phyloP scores from a whole-genome alignment of 2,797 vertebrate genomes.

The Enteromius mattozi region DNA sequence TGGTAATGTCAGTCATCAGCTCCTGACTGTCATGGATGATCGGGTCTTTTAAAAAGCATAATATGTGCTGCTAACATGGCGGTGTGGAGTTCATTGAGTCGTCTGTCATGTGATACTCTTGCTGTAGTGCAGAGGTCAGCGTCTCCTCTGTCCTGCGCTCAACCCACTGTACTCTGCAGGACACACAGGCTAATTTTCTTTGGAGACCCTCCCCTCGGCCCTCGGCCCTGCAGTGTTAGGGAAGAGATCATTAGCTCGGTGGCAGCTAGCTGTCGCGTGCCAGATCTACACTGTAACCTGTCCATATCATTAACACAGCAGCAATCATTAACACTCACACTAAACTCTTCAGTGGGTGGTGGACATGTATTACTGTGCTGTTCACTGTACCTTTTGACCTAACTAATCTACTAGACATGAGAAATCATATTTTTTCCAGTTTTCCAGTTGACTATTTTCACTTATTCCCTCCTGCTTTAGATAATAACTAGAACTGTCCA shows the following conservation, averaged over 20 bases:
- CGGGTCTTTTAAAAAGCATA: not conserved
- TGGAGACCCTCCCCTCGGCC: slow-evolving; percentile 1
- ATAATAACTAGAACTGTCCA: no score
- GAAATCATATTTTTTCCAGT: not conserved
- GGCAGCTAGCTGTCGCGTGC: slow-evolving; percentile 27
- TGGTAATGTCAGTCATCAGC: not conserved
- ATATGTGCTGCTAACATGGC: not conserved
- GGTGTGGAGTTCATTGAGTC: not conserved
- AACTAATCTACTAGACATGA: not conserved
- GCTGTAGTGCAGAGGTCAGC: not conserved
- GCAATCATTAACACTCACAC: slow-evolving; percentile 36
- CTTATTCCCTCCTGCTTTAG: not conserved
- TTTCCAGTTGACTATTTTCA: not conserved
- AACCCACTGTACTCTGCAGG: slow-evolving; percentile 1
- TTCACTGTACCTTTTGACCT: not conserved
- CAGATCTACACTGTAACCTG: slow-evolving; percentile 29
- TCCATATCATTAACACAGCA: slow-evolving; percentile 24
- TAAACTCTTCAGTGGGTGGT: not conserved
- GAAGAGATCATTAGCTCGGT: slow-evolving; percentile 36
- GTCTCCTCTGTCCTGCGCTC: not conserved
- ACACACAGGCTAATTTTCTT: slow-evolving; percentile 34
- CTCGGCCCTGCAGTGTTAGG: slow-evolving; percentile 5
- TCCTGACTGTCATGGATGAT: not conserved
- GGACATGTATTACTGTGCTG: not conserved
- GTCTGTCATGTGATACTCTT: slow-evolving; percentile 14